These are phyloP conservation scores for Epicauta chinensis DNA, from an alignment of 1,140 invertebrate genomes.

Conservation along the genomic window DNA sequence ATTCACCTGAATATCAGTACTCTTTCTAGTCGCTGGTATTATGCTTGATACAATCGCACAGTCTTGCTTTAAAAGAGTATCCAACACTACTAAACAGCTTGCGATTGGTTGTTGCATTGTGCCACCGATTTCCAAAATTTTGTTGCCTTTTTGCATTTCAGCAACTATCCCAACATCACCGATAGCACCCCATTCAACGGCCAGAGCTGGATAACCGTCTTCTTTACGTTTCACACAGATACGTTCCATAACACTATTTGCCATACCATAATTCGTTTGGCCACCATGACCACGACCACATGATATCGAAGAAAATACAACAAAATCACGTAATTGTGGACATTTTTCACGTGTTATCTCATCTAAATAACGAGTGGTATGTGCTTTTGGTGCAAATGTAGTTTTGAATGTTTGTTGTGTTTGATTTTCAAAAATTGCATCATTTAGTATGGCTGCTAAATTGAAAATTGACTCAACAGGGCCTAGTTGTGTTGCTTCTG, in stretches of 20 bases:
- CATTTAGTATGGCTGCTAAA: constrained; percentile 59
- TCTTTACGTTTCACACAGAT: no score
- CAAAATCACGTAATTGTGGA: constrained; percentile 45
- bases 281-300: constrained; percentile 84
- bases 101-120: constrained; percentile 79
- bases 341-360: constrained; percentile 47
- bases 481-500: constrained; percentile 50
- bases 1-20: constrained; percentile 43
- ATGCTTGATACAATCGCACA: constrained; percentile 76
- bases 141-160: constrained; percentile 73
- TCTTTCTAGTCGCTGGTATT: constrained; percentile 61
- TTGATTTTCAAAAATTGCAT: no score
- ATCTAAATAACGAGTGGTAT: constrained; percentile 44
- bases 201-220: no score
- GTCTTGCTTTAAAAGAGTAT: constrained; percentile 61
- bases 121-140: constrained; percentile 67
- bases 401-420: constrained; percentile 45
- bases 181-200: constrained; percentile 66
- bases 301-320: constrained; percentile 80
- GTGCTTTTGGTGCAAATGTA: constrained; percentile 48
- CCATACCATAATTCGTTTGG: no score
- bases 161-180: constrained; percentile 67
- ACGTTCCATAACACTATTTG: no score
- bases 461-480: constrained; percentile 73
- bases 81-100: constrained; percentile 64